Percentiles rank a stretch among this genome's conserved stretches.
These are phyloP conservation scores for Protobothrops mucrosquamatus DNA, from an alignment of 2,113 vertebrate genomes.

Conservation along the genomic window DNA sequence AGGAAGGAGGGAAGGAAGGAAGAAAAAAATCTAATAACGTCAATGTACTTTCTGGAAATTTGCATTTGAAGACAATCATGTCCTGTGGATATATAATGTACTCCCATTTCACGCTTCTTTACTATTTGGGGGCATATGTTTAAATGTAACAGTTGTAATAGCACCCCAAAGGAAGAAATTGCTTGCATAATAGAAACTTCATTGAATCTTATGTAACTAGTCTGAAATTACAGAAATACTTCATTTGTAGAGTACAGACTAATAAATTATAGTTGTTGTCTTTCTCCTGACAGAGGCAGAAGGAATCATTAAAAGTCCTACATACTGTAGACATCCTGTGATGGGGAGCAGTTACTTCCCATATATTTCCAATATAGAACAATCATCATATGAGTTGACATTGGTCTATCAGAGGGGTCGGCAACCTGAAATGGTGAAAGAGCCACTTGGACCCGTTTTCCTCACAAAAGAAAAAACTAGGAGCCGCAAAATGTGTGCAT, in stretches of 20 bases:
- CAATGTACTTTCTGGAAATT: background rate
- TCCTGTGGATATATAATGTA: background rate
- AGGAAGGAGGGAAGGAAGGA: no score
- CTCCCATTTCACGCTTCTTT: background rate
- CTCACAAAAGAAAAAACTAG: no score
- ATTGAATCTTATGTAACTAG: background rate
- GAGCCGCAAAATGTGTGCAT: no score
- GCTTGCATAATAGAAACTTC: background rate
- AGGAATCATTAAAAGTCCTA: background rate
- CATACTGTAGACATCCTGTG: background rate
- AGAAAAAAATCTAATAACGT: background rate
- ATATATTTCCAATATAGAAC: background rate
- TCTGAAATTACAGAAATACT: background rate
- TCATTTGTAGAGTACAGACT: background rate
- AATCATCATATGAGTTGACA: background rate
- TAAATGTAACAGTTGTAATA: background rate
- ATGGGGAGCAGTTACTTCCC: background rate
- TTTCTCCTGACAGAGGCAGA: background rate
- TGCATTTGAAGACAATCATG: background rate
- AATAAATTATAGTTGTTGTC: background rate
- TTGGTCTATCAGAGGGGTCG: background rate
- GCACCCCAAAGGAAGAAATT: background rate
- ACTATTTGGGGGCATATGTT: background rate
- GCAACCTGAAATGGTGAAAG: no score
- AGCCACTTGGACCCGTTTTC: no score